phyloP scores from a whole-genome alignment of 2,888 invertebrate species.

The Gastrophysa polygoni region DNA sequence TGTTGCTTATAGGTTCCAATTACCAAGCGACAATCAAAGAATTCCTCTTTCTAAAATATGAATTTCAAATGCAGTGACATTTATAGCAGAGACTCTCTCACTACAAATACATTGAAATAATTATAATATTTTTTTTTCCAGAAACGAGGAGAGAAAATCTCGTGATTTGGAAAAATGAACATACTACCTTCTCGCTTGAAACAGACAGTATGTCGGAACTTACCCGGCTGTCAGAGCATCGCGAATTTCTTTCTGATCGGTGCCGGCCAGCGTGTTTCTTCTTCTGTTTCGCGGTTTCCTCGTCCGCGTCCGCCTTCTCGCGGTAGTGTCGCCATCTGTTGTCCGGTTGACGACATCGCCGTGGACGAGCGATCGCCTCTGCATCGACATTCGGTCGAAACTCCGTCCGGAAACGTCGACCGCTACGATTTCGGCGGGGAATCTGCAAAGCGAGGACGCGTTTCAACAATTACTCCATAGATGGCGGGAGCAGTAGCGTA shows the following conservation, averaged over 20 bases:
- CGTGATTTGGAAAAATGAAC: too few species aligned
- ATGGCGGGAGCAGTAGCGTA: too few species aligned
- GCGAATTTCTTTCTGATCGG: slow-evolving; percentile 87
- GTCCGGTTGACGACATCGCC: slow-evolving; percentile 55
- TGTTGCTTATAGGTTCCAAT: too few species aligned
- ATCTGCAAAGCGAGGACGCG: slow-evolving; percentile 61
- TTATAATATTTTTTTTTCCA: too few species aligned
- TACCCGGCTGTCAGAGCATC: slow-evolving; percentile 81
- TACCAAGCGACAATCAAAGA: too few species aligned
- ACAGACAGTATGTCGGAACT: too few species aligned
- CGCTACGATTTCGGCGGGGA: slow-evolving; percentile 85
- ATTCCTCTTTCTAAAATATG: too few species aligned
- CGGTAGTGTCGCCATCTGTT: slow-evolving; percentile 52
- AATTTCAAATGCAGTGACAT: too few species aligned
- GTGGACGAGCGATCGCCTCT: slow-evolving; percentile 79
- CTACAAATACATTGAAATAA: too few species aligned
- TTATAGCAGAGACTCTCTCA: too few species aligned
- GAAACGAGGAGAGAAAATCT: too few species aligned
- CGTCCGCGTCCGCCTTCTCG: slow-evolving; percentile 74
- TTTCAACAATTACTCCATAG: background rate
- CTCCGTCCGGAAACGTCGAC: slow-evolving; percentile 88
- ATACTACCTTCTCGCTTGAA: too few species aligned
- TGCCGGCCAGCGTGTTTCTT: slow-evolving; percentile 90
- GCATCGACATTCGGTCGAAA: slow-evolving; percentile 87
- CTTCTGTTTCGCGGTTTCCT: slow-evolving; percentile 81